Conservation (phyloP, 2,888 invertebrate genomes). For the Microplitis manilae region DNA sequence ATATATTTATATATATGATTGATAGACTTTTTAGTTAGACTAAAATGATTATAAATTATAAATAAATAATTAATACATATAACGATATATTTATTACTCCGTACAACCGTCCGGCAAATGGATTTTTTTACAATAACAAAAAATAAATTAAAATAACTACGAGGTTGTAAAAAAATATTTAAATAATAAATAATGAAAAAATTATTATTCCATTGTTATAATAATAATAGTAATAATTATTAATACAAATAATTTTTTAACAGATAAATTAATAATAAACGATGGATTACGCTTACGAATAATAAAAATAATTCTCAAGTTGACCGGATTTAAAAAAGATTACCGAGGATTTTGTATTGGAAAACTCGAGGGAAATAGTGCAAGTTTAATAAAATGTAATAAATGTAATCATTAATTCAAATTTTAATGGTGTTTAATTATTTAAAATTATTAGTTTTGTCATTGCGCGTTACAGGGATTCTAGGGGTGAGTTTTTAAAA, state of each 20-base stretch:
- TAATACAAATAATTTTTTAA: conserved; percentile 12
- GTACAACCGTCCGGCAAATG: not conserved
- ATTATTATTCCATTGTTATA: not conserved
- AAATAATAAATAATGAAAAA: not conserved
- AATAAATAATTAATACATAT: conserved; percentile 7
- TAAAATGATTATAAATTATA: conserved; percentile 22
- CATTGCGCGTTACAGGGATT: too few species aligned
- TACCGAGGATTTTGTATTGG: not conserved
- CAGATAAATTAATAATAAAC: conserved; percentile 19
- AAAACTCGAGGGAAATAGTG: not conserved
- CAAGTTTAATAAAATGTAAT: not conserved
- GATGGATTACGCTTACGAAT: conserved; percentile 22
- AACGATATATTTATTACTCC: conserved; percentile 1
- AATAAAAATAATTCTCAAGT: not conserved
- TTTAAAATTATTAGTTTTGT: too few species aligned
- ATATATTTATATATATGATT: too few species aligned
- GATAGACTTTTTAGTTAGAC: conserved; percentile 5
- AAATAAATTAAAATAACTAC: not conserved
- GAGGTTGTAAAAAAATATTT: not conserved
- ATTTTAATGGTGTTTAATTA: too few species aligned
- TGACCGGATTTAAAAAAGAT: not conserved
- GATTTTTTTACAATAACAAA: not conserved
- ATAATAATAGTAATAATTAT: conserved; percentile 11
- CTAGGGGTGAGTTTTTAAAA: too few species aligned
- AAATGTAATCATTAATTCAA: too few species aligned